These are phyloP conservation scores for Epinephelus malabaricus DNA, from an alignment of 2,797 vertebrate genomes.

Conservation along the genomic window DNA sequence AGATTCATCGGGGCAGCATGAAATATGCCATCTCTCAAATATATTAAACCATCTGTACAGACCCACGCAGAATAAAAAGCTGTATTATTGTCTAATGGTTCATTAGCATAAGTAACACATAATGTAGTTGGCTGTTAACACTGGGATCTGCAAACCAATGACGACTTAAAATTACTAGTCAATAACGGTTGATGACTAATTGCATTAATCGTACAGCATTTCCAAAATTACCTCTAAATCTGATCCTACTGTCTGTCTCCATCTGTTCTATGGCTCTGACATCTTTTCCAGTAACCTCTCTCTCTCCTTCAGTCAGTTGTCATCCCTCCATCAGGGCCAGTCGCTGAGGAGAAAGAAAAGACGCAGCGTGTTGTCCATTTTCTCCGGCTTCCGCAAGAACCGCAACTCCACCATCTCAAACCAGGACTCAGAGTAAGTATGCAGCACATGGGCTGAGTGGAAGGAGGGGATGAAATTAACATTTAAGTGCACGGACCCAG, in stretches of 20 bases:
- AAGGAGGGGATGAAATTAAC: slow-evolving; percentile 36
- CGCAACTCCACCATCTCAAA: slow-evolving; percentile 84
- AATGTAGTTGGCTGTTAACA: slow-evolving; percentile 6
- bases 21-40: slow-evolving; percentile 44
- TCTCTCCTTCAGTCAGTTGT: slow-evolving; percentile 80
- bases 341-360: slow-evolving; percentile 86
- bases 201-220: background rate
- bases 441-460: slow-evolving; percentile 39
- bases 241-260: background rate
- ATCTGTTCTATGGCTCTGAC: background rate
- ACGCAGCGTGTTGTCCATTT: slow-evolving; percentile 86
- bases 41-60: slow-evolving; percentile 42
- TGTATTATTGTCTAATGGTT: slow-evolving; percentile 8
- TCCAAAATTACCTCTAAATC: background rate
- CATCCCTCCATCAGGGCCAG: slow-evolving; percentile 85
- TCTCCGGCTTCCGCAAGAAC: slow-evolving; percentile 87
- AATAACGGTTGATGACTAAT: slow-evolving; percentile 4
- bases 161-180: background rate
- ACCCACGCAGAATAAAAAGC: background rate
- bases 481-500: slow-evolving; percentile 37
- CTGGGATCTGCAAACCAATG: background rate
- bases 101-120: slow-evolving; percentile 4
- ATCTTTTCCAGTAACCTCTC: slow-evolving; percentile 8
- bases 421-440: slow-evolving; percentile 80
- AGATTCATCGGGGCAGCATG: slow-evolving; percentile 41